These are phyloP conservation scores for Dinothrombium tinctorium DNA, from an alignment of 1,140 invertebrate species.

Conservation along the genomic window DNA sequence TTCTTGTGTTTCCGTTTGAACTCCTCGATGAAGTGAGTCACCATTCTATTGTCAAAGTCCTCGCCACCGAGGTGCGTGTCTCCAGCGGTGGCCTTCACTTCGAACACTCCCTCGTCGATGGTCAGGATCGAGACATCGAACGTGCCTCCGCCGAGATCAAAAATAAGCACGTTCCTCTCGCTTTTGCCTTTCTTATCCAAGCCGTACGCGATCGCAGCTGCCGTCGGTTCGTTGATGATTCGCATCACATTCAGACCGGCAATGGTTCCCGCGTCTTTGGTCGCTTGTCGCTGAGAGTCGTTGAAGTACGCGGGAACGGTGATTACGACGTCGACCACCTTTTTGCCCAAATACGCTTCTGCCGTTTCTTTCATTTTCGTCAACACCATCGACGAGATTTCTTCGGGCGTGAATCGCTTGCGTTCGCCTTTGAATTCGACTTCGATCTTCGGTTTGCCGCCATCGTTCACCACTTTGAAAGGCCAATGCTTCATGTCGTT, in stretches of 20 bases:
- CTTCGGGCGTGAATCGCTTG: slow-evolving; percentile 82
- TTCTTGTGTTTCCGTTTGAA: slow-evolving; percentile 99
- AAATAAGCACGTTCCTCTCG: slow-evolving; percentile 95
- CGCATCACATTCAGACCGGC: slow-evolving; percentile 90
- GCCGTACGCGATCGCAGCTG: slow-evolving; percentile 97
- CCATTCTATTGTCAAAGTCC: slow-evolving; percentile 93
- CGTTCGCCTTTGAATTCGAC: slow-evolving; percentile 36
- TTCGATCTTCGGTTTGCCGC: slow-evolving; percentile 54
- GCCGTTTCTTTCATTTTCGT: slow-evolving; percentile 96
- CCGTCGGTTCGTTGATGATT: slow-evolving; percentile 99
- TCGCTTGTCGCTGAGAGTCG: slow-evolving; percentile 89
- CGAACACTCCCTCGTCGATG: slow-evolving; percentile 89
- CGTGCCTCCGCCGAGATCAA: slow-evolving; percentile 97
- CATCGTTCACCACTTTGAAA: slow-evolving; percentile 55
- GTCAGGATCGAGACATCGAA: slow-evolving; percentile 97
- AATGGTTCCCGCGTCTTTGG: slow-evolving; percentile 49
- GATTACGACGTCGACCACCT: slow-evolving; percentile 82
- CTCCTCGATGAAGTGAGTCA: slow-evolving; percentile 95
- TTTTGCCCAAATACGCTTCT: slow-evolving; percentile 87
- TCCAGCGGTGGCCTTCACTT: slow-evolving; percentile 86
- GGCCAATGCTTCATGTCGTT: slow-evolving; percentile 87
- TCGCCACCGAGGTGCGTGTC: slow-evolving; percentile 94
- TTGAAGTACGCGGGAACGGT: slow-evolving; percentile 97
- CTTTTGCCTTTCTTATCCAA: slow-evolving; percentile 88
- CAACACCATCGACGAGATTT: slow-evolving; percentile 93